A percentile compares a stretch with the other conserved stretches of the same genome.
These are phyloP conservation scores for Pelodiscus sinensis DNA, from an alignment of 2,113 vertebrate species.

Conservation along the genomic window DNA sequence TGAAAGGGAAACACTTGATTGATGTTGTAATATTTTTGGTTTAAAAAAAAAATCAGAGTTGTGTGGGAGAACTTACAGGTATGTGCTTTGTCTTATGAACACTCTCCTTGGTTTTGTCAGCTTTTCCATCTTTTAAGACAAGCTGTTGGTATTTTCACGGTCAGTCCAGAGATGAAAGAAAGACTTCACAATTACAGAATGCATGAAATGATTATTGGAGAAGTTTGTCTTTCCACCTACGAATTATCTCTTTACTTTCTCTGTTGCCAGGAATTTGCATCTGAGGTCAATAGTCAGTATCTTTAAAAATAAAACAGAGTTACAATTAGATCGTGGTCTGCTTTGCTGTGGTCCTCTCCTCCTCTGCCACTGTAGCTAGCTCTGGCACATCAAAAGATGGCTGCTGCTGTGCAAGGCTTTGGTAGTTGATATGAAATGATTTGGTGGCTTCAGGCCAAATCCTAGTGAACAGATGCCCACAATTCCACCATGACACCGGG, in stretches of 20 bases:
- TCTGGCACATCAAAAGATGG: not conserved
- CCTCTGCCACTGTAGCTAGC: not conserved
- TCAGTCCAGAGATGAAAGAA: constrained; percentile 40
- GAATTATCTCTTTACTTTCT: not conserved
- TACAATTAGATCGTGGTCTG: constrained; percentile 13
- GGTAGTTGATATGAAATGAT: not conserved
- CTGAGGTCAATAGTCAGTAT: constrained; percentile 20
- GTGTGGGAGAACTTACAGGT: constrained; percentile 7
- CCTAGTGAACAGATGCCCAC: constrained; percentile 40
- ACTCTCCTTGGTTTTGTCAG: constrained; percentile 14
- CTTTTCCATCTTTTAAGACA: constrained; percentile 47
- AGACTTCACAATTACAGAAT: constrained; percentile 38
- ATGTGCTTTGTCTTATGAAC: constrained; percentile 25
- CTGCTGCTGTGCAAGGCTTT: not conserved
- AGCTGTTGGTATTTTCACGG: constrained; percentile 65
- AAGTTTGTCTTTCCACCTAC: not conserved
- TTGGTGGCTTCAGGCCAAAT: constrained; percentile 12
- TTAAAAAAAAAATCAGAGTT: not conserved
- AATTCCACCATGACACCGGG: not conserved
- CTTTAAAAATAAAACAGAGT: not conserved
- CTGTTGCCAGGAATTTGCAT: constrained; percentile 13
- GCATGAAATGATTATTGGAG: constrained; percentile 3
- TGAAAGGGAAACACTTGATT: constrained; percentile 22
- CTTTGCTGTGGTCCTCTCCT: not conserved
- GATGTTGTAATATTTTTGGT: not conserved